These are phyloP conservation scores for Anarhynchus alexandrinus DNA, from an alignment of 2,113 vertebrate species.

Conservation along the genomic window DNA sequence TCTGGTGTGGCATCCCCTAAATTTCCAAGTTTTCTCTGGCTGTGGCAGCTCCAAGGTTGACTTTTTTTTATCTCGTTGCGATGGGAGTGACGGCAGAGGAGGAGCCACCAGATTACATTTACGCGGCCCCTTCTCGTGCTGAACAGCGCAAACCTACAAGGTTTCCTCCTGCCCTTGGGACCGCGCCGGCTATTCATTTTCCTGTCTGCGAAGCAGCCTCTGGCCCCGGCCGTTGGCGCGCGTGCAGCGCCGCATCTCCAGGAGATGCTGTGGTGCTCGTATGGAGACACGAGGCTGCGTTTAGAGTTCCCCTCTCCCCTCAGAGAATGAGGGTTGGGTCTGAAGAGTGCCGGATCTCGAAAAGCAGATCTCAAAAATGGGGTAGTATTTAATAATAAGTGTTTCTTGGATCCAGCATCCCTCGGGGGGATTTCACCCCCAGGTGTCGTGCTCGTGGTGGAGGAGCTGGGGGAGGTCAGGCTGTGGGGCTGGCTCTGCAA, in stretches of 20 bases:
- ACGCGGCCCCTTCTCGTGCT: not conserved
- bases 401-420: not conserved
- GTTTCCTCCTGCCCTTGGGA: not conserved
- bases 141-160: not conserved
- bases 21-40: not conserved
- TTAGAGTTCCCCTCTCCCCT: not conserved
- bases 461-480: not conserved
- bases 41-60: rapidly evolving
- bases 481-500: not conserved
- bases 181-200: not conserved
- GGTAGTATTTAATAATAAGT: not conserved
- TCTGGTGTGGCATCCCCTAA: not conserved
- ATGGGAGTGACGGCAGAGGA: not conserved
- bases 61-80: not conserved
- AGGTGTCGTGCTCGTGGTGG: rapidly evolving
- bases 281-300: not conserved
- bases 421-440: not conserved
- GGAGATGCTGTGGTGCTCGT: not conserved
- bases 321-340: not conserved
- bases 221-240: not conserved
- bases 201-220: not conserved
- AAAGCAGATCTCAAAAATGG: not conserved
- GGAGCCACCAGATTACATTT: not conserved
- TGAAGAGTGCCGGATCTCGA: not conserved
- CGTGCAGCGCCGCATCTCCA: not conserved